Evolutionary conservation across 2,113 vertebrate genomes (phyloP).

Genomic region (Cathartes aura): DNA sequence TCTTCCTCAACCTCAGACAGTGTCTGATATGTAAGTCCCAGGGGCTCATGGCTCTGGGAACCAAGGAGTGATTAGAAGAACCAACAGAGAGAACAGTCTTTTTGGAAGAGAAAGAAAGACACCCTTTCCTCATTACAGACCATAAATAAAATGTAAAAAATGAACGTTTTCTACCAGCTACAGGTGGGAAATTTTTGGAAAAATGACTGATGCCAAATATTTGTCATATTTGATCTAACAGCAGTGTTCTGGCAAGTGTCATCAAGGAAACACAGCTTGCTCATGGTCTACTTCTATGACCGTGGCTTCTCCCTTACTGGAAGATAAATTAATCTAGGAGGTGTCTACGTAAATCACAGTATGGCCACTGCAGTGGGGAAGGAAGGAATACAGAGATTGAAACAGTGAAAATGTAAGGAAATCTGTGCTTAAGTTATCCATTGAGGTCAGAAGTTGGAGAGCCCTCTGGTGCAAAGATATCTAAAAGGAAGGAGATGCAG

Average conservation of each 20-base stretch:
- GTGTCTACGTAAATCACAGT: background rate
- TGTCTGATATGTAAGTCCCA: background rate
- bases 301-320: rapidly evolving
- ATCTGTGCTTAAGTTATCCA: background rate
- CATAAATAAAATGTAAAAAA: background rate
- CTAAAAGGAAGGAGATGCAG: background rate
- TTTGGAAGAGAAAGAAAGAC: background rate
- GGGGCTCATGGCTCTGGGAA: background rate
- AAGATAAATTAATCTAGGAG: background rate
- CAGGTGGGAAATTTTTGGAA: background rate
- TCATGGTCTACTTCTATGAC: background rate
- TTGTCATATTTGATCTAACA: background rate
- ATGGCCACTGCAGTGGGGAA: background rate
- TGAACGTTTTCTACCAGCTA: background rate
- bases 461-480: background rate
- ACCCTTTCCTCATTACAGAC: background rate
- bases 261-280: background rate
- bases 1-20: background rate
- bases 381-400: background rate
- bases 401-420: background rate
- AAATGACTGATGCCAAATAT: background rate
- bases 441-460: background rate
- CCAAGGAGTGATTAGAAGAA: background rate
- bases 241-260: background rate
- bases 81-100: background rate